Conservation (phyloP, 2,797 vertebrate species). For the Oryzias dopingdopingensis region DNA sequence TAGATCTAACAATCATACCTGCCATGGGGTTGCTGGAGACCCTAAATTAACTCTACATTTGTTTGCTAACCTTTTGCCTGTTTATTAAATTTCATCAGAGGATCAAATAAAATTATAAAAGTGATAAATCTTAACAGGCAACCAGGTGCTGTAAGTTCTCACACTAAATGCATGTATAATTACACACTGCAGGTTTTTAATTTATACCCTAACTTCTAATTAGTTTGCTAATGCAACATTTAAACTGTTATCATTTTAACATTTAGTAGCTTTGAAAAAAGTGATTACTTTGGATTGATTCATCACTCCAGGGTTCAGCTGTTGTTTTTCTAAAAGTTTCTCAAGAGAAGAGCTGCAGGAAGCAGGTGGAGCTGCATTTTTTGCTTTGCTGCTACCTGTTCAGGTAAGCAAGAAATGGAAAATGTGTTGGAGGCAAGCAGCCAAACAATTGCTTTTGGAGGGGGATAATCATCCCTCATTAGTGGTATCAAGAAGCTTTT, state of each 20-base stretch:
- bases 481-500: conserved; percentile 42
- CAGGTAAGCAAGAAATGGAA: conserved; percentile 12
- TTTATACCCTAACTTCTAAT: not conserved
- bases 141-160: no score
- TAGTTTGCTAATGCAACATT: not conserved
- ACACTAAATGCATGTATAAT: no score
- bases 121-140: no score
- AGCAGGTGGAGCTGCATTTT: conserved; percentile 34
- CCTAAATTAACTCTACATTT: no score
- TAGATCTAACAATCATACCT: no score
- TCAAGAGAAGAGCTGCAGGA: conserved; percentile 5
- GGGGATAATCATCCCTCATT: conserved; percentile 46
- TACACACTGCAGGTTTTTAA: no score
- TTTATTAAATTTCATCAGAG: no score
- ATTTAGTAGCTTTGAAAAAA: conserved; percentile 7
- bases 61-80: no score
- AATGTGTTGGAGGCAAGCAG: conserved; percentile 11
- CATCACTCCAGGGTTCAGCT: conserved; percentile 18
- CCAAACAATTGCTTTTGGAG: conserved; percentile 20
- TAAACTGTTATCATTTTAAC: not conserved
- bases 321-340: conserved; percentile 6
- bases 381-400: conserved; percentile 45
- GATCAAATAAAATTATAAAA: no score
- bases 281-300: conserved; percentile 1
- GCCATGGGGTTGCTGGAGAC: no score